A percentile compares a stretch with the other conserved stretches of the same genome.
Conservation (phyloP, 2,888 invertebrate genomes). For the Leptinotarsa haldemani region DNA sequence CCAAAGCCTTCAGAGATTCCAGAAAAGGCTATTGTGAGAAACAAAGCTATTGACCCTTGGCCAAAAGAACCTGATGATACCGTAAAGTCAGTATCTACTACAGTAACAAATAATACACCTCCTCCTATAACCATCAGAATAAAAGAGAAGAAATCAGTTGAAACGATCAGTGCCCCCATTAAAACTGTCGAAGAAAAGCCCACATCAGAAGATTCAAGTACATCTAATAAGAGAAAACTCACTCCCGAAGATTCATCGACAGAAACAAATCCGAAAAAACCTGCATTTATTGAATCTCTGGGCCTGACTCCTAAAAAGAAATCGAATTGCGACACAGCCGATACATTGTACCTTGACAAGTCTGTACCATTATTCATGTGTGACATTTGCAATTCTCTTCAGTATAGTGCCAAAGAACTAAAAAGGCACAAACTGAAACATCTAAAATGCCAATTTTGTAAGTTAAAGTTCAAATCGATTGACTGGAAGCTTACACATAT, state of each 20-base stretch:
- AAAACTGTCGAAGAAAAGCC: not conserved
- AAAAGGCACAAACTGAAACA: conserved; percentile 48
- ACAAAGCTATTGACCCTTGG: not conserved
- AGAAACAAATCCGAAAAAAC: not conserved
- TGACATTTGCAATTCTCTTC: conserved; percentile 48
- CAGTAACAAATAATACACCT: not conserved
- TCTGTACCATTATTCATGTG: conserved; percentile 44
- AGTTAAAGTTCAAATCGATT: conserved; percentile 43
- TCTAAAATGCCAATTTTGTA: conserved; percentile 53
- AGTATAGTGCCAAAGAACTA: conserved; percentile 41
- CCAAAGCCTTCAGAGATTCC: not conserved
- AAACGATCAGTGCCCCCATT: not conserved
- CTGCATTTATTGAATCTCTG: conserved; percentile 9
- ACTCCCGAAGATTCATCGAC: not conserved
- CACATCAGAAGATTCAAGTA: conserved; percentile 3
- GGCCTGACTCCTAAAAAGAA: conserved; percentile 15
- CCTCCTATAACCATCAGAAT: not conserved
- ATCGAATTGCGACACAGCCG: not conserved
- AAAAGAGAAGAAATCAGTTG: conserved; percentile 10
- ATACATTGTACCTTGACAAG: conserved; percentile 17
- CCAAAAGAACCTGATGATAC: not conserved
- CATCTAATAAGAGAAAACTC: conserved; percentile 5
- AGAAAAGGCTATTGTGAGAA: not conserved
- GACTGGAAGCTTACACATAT: conserved; percentile 46
- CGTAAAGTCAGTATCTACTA: not conserved